Percentiles rank a stretch among this genome's conserved stretches.
Conservation (phyloP, 2,888 invertebrate genomes). For the Mystacides longicornis region DNA sequence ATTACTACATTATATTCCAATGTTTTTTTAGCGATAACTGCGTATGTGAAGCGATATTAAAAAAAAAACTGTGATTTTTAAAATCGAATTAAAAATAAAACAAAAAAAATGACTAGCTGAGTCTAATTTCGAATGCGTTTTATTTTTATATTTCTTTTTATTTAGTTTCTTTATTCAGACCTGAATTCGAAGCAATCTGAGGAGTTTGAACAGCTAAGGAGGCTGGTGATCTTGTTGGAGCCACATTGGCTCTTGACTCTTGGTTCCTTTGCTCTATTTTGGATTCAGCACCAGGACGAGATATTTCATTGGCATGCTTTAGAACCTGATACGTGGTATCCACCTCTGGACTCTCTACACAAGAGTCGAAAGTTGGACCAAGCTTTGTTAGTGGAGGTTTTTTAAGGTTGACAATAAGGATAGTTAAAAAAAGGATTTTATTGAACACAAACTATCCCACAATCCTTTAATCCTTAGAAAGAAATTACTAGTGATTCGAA, state of each 20-base stretch:
- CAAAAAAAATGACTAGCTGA: too few relatives aligned
- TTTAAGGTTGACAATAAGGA: too few relatives aligned
- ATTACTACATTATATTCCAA: too few relatives aligned
- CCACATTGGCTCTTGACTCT: conserved; percentile 30
- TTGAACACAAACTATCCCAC: too few relatives aligned
- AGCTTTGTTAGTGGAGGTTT: not conserved
- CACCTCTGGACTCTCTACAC: conserved; percentile 56
- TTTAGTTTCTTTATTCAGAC: conserved; percentile 39
- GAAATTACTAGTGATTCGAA: too few relatives aligned
- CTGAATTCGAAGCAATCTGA: conserved; percentile 63
- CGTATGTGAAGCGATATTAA: too few relatives aligned
- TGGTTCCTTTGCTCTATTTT: not conserved
- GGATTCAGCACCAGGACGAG: conserved; percentile 44
- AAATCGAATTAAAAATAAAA: not conserved
- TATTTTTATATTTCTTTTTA: not conserved
- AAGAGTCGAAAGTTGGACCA: not conserved
- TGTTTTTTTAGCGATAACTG: too few relatives aligned
- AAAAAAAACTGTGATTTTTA: too few relatives aligned
- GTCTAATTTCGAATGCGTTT: not conserved
- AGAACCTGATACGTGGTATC: conserved; percentile 92
- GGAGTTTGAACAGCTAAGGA: conserved; percentile 60
- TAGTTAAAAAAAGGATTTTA: too few relatives aligned
- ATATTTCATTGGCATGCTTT: conserved; percentile 89
- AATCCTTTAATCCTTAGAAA: too few relatives aligned
- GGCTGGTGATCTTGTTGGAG: conserved; percentile 37